These are phyloP conservation scores for Melanocharis versteri DNA, from an alignment of 2,113 vertebrate species.

Conservation along the genomic window DNA sequence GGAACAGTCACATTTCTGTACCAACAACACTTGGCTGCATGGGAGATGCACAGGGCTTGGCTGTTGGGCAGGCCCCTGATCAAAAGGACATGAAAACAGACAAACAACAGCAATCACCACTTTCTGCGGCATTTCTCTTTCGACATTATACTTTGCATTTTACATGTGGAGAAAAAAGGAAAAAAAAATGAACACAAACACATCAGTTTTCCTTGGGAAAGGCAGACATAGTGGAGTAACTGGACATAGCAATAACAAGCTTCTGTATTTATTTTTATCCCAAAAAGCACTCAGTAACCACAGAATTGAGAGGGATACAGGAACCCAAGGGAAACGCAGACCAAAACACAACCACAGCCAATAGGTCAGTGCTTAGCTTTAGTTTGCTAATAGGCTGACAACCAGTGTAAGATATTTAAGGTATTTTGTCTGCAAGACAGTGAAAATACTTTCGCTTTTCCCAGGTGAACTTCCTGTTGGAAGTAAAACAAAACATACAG, in stretches of 20 bases:
- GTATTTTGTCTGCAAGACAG: not conserved
- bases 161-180: not conserved
- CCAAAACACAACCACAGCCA: not conserved
- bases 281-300: not conserved
- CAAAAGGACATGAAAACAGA: not conserved
- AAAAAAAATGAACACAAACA: not conserved
- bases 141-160: not conserved
- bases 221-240: not conserved
- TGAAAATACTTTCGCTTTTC: not conserved
- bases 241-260: accelerated
- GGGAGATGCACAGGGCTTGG: not conserved
- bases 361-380: not conserved
- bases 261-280: not conserved
- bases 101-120: not conserved
- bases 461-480: not conserved
- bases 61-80: not conserved
- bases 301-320: not conserved
- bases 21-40: not conserved
- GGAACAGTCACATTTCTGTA: not conserved
- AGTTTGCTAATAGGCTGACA: not conserved
- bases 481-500: not conserved
- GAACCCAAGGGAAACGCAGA: not conserved
- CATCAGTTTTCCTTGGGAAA: not conserved
- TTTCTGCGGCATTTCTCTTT: not conserved
- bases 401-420: not conserved